Evolutionary conservation across 2,797 vertebrate species (phyloP).

Genomic region (Scyliorhinus canicula): DNA sequence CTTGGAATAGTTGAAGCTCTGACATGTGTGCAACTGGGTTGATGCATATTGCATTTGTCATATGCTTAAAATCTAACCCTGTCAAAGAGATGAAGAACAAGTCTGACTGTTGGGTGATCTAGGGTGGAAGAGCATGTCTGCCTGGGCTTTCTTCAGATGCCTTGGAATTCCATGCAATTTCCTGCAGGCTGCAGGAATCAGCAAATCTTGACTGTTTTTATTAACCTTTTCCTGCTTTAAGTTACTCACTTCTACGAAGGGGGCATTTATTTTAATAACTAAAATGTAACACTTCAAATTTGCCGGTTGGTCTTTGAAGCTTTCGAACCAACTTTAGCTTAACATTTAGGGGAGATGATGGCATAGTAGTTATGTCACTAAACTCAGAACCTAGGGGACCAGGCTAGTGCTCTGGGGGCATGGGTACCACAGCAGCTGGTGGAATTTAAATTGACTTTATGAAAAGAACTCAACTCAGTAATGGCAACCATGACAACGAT

Average conservation of each 20-base stretch:
- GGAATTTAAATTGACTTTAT: too few relatives aligned
- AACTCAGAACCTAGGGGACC: too few relatives aligned
- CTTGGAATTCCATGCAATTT: slow-evolving; percentile 44
- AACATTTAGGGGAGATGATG: neutral
- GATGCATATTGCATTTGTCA: slow-evolving; percentile 52
- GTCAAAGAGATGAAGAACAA: slow-evolving; percentile 45
- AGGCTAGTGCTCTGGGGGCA: too few relatives aligned
- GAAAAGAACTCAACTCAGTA: too few relatives aligned
- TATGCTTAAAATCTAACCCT: slow-evolving; percentile 46
- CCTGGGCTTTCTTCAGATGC: slow-evolving; percentile 39
- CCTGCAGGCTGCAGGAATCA: slow-evolving; percentile 32
- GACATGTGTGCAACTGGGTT: slow-evolving; percentile 41
- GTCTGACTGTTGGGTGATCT: slow-evolving; percentile 49
- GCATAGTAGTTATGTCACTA: too few relatives aligned
- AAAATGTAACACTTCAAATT: neutral
- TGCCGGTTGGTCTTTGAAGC: too few relatives aligned
- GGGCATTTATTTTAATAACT: neutral
- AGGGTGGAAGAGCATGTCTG: slow-evolving; percentile 49
- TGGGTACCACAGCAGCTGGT: too few relatives aligned
- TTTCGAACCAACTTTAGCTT: neutral
- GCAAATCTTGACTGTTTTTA: neutral
- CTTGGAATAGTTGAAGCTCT: slow-evolving; percentile 37
- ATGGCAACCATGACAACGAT: too few relatives aligned
- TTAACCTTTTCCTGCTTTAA: neutral
- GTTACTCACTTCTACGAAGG: neutral